Evolutionary conservation across 2,888 invertebrate species (phyloP).

Genomic region (Caenorhabditis drosophilae): DNA sequence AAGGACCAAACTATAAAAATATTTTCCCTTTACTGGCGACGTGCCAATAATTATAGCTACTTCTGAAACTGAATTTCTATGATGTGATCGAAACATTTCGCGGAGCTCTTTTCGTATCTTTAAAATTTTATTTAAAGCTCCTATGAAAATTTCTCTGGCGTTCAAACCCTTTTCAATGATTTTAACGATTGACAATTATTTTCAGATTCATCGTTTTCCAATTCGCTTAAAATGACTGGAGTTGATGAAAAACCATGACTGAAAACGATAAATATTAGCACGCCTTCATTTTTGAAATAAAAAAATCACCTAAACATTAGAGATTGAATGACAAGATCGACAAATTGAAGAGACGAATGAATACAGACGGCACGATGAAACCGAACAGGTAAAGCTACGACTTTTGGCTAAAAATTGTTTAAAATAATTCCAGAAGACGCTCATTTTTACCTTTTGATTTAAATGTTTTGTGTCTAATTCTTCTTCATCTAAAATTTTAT

Average conservation of each 20-base stretch:
- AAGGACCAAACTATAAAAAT: no score
- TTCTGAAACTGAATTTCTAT: conserved; percentile 18
- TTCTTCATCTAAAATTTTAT: no score
- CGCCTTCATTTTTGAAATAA: background rate
- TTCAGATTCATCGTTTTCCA: no score
- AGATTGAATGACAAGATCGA: conserved; percentile 32
- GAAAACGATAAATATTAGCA: conserved; percentile 1
- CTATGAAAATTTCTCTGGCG: no score
- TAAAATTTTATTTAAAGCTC: no score
- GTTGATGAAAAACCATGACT: conserved; percentile 30
- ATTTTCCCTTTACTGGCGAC: no score
- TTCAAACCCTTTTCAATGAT: no score
- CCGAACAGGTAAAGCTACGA: background rate
- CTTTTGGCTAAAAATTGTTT: no score
- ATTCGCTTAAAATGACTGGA: conserved; percentile 25
- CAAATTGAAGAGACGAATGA: conserved; percentile 36
- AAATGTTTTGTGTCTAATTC: no score
- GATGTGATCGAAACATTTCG: conserved; percentile 32
- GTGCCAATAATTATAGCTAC: conserved; percentile 30
- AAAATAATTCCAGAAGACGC: no score
- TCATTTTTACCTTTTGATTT: no score
- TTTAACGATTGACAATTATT: no score
- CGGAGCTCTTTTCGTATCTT: conserved; percentile 38
- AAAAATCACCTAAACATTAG: conserved; percentile 30
- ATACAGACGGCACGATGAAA: conserved; percentile 34